These are phyloP conservation scores for Scaptomyza pallida DNA, from an alignment of 1,140 invertebrate genomes.

Conservation along the genomic window DNA sequence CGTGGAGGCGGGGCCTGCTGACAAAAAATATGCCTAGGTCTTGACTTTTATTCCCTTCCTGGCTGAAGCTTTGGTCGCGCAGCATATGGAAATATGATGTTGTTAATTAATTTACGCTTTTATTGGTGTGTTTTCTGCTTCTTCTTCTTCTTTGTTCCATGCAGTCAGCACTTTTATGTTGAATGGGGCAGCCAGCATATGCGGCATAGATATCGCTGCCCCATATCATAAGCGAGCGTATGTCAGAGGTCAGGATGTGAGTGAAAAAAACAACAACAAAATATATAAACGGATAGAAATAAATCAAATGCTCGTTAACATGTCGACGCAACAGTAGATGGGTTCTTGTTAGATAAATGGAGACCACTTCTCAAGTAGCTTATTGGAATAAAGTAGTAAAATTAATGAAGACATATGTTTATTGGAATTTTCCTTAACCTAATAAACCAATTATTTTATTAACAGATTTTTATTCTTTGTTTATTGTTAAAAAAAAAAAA, in stretches of 20 bases:
- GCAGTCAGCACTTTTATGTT: conserved; percentile 53
- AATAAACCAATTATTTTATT: background rate
- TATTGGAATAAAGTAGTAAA: background rate
- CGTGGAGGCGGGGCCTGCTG: conserved; percentile 34
- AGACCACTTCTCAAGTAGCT: too few species aligned
- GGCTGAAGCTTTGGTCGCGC: background rate
- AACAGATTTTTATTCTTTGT: too few species aligned
- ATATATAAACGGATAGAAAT: too few species aligned
- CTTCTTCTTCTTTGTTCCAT: background rate
- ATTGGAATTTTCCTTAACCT: background rate
- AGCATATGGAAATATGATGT: conserved; percentile 72
- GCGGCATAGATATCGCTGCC: conserved; percentile 31
- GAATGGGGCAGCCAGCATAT: background rate
- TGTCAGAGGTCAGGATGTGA: conserved; percentile 50
- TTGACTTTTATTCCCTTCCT: conserved; percentile 30
- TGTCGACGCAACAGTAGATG: background rate
- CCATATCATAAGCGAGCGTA: conserved; percentile 62
- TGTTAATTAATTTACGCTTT: conserved; percentile 81
- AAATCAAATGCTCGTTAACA: conserved; percentile 65
- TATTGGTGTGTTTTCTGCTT: conserved; percentile 47
- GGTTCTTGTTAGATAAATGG: background rate
- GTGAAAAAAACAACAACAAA: too few species aligned
- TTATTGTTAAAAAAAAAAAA: too few species aligned
- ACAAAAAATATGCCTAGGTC: conserved; percentile 14
- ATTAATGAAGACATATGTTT: background rate